Percentiles rank a stretch among this genome's conserved stretches.
Evolutionary conservation across 2,113 vertebrate species (phyloP).

Genomic region (Esox niger): DNA sequence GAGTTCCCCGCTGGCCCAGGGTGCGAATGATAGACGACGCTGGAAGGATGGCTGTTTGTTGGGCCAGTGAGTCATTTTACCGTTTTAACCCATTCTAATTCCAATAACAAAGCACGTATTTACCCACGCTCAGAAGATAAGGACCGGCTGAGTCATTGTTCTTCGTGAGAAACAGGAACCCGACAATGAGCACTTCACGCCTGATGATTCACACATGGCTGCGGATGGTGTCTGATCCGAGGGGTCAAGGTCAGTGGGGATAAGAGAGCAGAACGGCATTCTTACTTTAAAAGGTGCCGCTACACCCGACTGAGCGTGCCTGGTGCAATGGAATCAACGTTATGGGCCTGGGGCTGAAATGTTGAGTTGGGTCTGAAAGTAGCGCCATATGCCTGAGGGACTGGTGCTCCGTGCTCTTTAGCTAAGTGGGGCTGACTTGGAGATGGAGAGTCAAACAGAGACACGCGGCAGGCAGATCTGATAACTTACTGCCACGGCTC

Average conservation of each 20-base stretch:
- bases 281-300: too few relatives aligned
- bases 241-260: too few relatives aligned
- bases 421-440: not conserved
- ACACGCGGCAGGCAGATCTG: not conserved
- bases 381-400: not conserved
- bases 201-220: not conserved
- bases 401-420: not conserved
- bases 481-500: slow-evolving; percentile 16
- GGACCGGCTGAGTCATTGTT: not conserved
- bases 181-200: not conserved
- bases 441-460: not conserved
- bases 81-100: too few relatives aligned
- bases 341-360: too few relatives aligned
- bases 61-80: too few relatives aligned
- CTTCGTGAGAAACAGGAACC: not conserved
- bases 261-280: too few relatives aligned
- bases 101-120: not conserved
- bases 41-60: too few relatives aligned
- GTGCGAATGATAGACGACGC: too few relatives aligned
- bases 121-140: not conserved
- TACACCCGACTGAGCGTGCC: too few relatives aligned
- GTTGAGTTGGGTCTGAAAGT: not conserved
- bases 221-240: too few relatives aligned
- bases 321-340: too few relatives aligned
- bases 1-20: too few relatives aligned